A percentile compares a stretch with the other conserved stretches of the same genome.
phyloP scores from a whole-genome alignment of 1,140 invertebrate genomes.

The Thrips palmi region DNA sequence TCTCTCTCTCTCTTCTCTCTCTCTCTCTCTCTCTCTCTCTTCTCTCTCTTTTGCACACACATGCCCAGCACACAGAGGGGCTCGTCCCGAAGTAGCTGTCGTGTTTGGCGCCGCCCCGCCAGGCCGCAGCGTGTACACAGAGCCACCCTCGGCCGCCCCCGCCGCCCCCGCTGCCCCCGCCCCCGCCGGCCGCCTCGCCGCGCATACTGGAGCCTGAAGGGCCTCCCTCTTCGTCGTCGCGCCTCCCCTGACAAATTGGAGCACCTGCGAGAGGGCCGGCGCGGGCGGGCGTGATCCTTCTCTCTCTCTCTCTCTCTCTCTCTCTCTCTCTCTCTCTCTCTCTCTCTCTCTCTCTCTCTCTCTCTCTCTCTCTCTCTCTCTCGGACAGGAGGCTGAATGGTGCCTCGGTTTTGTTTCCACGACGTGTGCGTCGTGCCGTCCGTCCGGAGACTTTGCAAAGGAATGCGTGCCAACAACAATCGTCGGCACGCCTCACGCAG shows the following conservation, averaged over 20 bases:
- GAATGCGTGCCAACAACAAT: no score
- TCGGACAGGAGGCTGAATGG: no score
- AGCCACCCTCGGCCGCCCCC: no score
- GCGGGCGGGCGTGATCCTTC: conserved; percentile 1
- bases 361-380: conserved; percentile 10
- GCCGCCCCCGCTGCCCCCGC: conserved; percentile 6
- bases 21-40: background rate
- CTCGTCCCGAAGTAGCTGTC: no score
- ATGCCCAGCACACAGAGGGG: no score
- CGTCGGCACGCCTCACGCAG: no score
- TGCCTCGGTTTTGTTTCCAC: no score
- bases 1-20: background rate
- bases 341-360: conserved; percentile 9
- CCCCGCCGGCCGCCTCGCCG: background rate
- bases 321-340: conserved; percentile 8
- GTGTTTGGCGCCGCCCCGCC: no score
- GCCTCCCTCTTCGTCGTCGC: conserved; percentile 6
- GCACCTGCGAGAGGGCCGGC: conserved; percentile 11
- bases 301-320: conserved; percentile 9
- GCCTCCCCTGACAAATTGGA: conserved; percentile 2
- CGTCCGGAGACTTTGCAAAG: no score
- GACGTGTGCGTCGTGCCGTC: no score
- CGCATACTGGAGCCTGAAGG: background rate
- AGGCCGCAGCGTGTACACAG: no score
- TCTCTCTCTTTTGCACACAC: no score